phyloP scores from a whole-genome alignment of 2,113 vertebrate species.

The Thermophis baileyi region DNA sequence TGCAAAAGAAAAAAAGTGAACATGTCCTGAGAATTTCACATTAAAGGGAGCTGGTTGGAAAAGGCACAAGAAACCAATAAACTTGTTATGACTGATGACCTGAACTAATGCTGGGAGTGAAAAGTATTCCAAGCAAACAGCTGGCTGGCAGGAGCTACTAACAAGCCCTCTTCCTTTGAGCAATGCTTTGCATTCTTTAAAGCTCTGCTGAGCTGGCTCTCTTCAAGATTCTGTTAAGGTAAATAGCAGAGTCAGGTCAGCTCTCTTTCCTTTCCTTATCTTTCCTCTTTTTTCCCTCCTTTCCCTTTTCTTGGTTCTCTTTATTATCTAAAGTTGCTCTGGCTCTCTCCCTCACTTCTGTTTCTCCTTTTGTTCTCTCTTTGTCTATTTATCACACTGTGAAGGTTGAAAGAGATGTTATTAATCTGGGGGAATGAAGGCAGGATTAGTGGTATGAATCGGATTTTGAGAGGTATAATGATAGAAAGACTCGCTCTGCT shows the following conservation, averaged over 20 bases:
- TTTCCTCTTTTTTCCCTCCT: conserved; percentile 55
- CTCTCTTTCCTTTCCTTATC: conserved; percentile 56
- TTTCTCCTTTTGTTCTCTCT: conserved; percentile 96
- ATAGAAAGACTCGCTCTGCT: conserved; percentile 99
- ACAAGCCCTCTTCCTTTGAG: conserved; percentile 76
- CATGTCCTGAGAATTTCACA: conserved; percentile 18
- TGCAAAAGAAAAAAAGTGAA: not conserved
- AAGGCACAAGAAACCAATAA: conserved; percentile 58
- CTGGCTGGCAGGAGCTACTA: conserved; percentile 72
- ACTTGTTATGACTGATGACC: conserved; percentile 71
- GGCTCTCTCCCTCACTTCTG: conserved; percentile 84
- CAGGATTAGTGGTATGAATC: conserved; percentile 99
- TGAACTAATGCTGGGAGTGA: conserved; percentile 65
- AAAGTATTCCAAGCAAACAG: conserved; percentile 73
- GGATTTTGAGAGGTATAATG: conserved; percentile 99
- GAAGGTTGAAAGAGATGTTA: conserved; percentile 99
- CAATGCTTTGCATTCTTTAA: conserved; percentile 68
- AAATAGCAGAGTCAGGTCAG: conserved; percentile 72
- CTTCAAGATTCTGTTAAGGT: conserved; percentile 64
- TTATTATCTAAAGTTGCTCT: conserved; percentile 82
- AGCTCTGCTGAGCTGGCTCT: conserved; percentile 60
- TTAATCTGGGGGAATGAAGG: conserved; percentile 99
- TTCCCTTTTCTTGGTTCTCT: conserved; percentile 79
- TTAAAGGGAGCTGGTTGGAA: conserved; percentile 32
- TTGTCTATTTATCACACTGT: conserved; percentile 99